Evolutionary conservation across 2,888 invertebrate genomes (phyloP).

Genomic region (Esperia sulphurella): DNA sequence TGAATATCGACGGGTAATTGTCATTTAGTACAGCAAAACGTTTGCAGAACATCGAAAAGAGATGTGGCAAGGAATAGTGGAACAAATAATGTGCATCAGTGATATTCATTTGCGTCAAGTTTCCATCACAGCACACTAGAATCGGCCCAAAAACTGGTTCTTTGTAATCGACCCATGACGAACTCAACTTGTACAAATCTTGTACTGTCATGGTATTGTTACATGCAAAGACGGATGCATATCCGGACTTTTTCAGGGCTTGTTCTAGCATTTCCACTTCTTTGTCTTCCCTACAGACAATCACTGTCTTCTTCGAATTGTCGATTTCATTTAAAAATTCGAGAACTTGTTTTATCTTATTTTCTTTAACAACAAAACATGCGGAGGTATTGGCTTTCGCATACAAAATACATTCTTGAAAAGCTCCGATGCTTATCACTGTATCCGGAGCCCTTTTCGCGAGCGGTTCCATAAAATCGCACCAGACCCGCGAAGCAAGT

Average conservation of each 20-base stretch:
- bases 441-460: slow-evolving; percentile 78
- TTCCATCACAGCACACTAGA: slow-evolving; percentile 84
- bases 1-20: slow-evolving; percentile 73
- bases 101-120: slow-evolving; percentile 80
- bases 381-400: slow-evolving; percentile 71
- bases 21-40: slow-evolving; percentile 84
- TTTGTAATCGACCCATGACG: slow-evolving; percentile 53
- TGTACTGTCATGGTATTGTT: slow-evolving; percentile 57
- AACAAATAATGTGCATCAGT: slow-evolving; percentile 83
- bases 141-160: slow-evolving; percentile 66
- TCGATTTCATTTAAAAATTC: slow-evolving; percentile 70
- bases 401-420: slow-evolving; percentile 87
- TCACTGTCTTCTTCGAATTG: slow-evolving; percentile 73
- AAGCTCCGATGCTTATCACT: slow-evolving; percentile 84
- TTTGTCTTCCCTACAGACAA: slow-evolving; percentile 80
- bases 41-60: slow-evolving; percentile 83
- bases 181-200: slow-evolving; percentile 54
- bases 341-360: slow-evolving; percentile 62
- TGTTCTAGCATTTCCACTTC: slow-evolving; percentile 70
- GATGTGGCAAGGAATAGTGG: slow-evolving; percentile 84
- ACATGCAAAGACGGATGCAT: slow-evolving; percentile 43
- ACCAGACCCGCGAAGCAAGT: slow-evolving; percentile 82
- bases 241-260: slow-evolving; percentile 31
- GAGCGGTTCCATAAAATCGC: slow-evolving; percentile 75
- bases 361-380: slow-evolving; percentile 48